Base-by-base conservation (phyloP, 1,140 invertebrate species). In the Parapsyche elsis region DNA sequence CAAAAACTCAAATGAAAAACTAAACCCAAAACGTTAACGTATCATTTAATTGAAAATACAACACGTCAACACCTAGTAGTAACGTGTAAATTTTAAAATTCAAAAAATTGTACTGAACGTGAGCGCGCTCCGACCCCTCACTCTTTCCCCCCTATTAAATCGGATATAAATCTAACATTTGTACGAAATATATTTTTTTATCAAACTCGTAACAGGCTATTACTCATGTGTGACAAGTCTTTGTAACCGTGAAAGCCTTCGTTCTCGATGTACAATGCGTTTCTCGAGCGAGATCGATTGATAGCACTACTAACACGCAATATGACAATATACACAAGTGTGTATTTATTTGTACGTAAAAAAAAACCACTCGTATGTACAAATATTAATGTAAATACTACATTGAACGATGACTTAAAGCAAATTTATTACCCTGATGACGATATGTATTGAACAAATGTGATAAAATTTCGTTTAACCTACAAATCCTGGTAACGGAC, bases 201-300 rank as follows among this genome's bases (percentile, higher is more conserved):
- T 16, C 49, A 53, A 53, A 12, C 49, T 10, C 10, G 49, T 53
- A 53, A 53, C 49, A 53, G 49, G 49, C 49, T 16, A 53, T 53
- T 53, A 53, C 49, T 53, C 49, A 53, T 14, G 16, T 53, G 16
- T 53, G 49, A 53, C 49, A 53, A 14, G 49, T 53, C 49, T 53
- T 53, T 53, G 49, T 53, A 53, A 53, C 49, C 49, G 49, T 53
- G 49, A 53, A 53, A 53, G 49, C 49, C 49, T 53, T 53, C 49
- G 49, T 53, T 53, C 10, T 53, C 16, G 49, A 12, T 53, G 16
- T 53, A 53, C 49, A 53, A 53, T 53, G 16, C 16, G 49, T 53
- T 53, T 53, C 49, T 53, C 49, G 49, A 38, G 12, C 49, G 49
- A 53, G 49, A 53, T 53, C 49, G 49, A 53, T 53, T 53, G 49